phyloP scores from a whole-genome alignment of 2,113 vertebrate genomes.

The Psittacara wagleri region DNA sequence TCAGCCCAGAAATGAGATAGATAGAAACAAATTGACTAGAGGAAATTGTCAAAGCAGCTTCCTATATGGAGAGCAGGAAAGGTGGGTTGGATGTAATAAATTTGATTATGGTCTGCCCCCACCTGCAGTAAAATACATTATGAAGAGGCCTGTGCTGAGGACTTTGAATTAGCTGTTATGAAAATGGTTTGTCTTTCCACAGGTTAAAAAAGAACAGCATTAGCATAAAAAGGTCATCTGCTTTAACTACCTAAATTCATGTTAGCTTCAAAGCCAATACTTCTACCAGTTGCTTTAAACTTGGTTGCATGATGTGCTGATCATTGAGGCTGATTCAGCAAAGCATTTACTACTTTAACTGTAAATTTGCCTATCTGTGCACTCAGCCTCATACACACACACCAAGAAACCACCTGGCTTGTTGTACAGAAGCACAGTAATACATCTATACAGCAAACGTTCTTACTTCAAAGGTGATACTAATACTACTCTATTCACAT shows the following conservation, averaged over 20 bases:
- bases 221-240: neutral
- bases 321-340: neutral
- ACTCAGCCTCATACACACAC: neutral
- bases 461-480: neutral
- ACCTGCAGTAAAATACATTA: neutral
- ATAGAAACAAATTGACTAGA: neutral
- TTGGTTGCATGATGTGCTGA: neutral
- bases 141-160: neutral
- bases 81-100: neutral
- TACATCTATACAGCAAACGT: neutral
- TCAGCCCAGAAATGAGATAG: neutral
- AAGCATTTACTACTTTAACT: neutral
- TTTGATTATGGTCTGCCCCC: neutral
- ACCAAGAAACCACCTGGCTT: neutral
- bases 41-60: neutral
- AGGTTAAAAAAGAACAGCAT: neutral
- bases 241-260: neutral
- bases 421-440: neutral
- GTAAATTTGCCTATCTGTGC: neutral
- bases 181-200: neutral
- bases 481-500: neutral
- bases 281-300: neutral
- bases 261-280: neutral
- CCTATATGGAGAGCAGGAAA: neutral
- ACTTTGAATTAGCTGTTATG: neutral